Conservation (phyloP, 2,113 vertebrate species). For the Elephantulus edwardii region DNA sequence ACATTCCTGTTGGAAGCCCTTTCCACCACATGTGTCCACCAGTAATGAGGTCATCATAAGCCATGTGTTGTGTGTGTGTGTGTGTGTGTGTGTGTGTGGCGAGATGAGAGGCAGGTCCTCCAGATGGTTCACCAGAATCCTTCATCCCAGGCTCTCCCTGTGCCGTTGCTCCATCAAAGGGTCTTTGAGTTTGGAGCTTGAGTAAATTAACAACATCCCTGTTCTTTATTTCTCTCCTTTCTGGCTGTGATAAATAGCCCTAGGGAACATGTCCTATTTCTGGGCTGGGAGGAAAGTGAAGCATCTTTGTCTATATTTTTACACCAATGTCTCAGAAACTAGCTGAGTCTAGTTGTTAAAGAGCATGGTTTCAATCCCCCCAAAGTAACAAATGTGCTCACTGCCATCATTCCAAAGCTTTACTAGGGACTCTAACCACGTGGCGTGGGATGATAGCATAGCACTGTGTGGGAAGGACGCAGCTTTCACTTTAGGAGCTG, state of each 20-base stretch:
- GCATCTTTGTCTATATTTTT: constrained; percentile 55
- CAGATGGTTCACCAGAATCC: constrained; percentile 81
- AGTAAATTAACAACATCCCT: constrained; percentile 59
- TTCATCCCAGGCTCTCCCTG: constrained; percentile 67
- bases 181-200: constrained; percentile 65
- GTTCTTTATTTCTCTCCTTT: constrained; percentile 66
- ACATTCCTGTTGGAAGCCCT: constrained; percentile 70
- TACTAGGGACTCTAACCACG: background rate
- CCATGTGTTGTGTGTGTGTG: constrained; percentile 40
- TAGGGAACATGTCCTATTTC: constrained; percentile 56
- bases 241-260: constrained; percentile 61
- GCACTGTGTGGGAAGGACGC: background rate
- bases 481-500: background rate
- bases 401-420: background rate
- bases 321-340: constrained; percentile 22
- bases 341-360: background rate
- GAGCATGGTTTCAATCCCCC: background rate
- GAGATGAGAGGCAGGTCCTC: constrained; percentile 76
- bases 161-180: constrained; percentile 64
- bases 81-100: background rate
- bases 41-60: constrained; percentile 71
- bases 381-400: background rate
- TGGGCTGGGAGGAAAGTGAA: constrained; percentile 62
- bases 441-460: background rate
- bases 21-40: constrained; percentile 66